Evolutionary conservation across 2,888 invertebrate species (phyloP).

Genomic region (Endomychus coccineus): DNA sequence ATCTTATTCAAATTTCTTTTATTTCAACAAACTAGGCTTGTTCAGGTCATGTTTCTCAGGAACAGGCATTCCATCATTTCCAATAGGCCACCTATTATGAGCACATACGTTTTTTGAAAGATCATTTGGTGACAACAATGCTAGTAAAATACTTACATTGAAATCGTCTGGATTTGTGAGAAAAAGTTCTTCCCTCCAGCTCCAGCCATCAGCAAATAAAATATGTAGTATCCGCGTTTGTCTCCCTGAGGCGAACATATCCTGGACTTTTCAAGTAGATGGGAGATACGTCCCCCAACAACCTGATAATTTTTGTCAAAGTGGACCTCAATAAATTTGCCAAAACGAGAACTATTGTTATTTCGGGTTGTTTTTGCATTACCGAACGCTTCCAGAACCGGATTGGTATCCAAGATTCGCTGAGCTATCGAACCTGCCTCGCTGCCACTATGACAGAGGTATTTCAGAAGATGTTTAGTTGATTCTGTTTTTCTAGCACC

Average conservation of each 20-base stretch:
- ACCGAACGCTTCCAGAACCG: slow-evolving; percentile 91
- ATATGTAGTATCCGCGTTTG: slow-evolving; percentile 96
- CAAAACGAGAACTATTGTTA: slow-evolving; percentile 96
- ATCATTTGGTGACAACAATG: too few species aligned
- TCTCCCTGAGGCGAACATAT: slow-evolving; percentile 85
- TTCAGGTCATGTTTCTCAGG: too few species aligned
- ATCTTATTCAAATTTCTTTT: too few species aligned
- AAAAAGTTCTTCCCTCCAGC: slow-evolving; percentile 70
- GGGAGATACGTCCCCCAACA: slow-evolving; percentile 95
- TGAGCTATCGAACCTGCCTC: slow-evolving; percentile 90
- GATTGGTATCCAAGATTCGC: slow-evolving; percentile 93
- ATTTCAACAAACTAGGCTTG: too few species aligned
- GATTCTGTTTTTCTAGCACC: slow-evolving; percentile 99
- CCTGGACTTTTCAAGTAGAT: slow-evolving; percentile 90
- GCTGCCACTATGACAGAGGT: slow-evolving; percentile 68
- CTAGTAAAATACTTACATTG: too few species aligned
- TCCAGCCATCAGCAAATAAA: slow-evolving; percentile 93
- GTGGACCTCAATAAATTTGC: slow-evolving; percentile 98
- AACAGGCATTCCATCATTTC: too few species aligned
- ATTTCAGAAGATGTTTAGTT: slow-evolving; percentile 93
- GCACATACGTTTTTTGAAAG: too few species aligned
- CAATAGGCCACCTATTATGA: too few species aligned
- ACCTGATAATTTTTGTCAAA: slow-evolving; percentile 84
- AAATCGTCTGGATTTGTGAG: slow-evolving; percentile 80
- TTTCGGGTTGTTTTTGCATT: slow-evolving; percentile 97